phyloP scores from a whole-genome alignment of 1,140 invertebrate genomes.

The Drosophila insularis region DNA sequence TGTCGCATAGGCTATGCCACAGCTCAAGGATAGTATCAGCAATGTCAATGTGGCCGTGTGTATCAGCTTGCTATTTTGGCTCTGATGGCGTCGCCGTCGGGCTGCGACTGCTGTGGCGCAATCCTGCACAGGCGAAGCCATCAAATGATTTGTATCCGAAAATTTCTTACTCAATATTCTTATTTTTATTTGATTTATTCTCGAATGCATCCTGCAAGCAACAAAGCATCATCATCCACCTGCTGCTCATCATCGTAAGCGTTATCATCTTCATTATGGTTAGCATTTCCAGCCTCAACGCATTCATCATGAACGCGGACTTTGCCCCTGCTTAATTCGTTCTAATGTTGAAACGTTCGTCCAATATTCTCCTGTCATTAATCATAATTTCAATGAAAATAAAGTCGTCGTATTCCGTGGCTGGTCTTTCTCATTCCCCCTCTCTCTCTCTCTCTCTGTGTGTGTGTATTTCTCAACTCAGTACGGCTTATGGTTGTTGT shows the following conservation, averaged over 20 bases:
- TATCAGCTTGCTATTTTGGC: conserved; percentile 54
- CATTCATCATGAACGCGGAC: conserved; percentile 11
- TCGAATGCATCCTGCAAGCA: conserved; percentile 43
- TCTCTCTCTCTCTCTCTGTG: conserved; percentile 16
- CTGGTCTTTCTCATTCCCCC: conserved; percentile 22
- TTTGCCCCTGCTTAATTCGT: conserved; percentile 45
- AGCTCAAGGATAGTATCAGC: conserved; percentile 63
- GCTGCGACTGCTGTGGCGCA: conserved; percentile 38
- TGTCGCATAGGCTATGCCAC: conserved; percentile 66
- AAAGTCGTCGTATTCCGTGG: conserved; percentile 70
- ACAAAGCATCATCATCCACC: conserved; percentile 29
- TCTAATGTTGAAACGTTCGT: conserved; percentile 39
- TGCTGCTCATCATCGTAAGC: conserved; percentile 41
- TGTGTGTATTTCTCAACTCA: neutral
- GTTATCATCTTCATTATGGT: conserved; percentile 27
- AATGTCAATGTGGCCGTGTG: conserved; percentile 66
- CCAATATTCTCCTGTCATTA: conserved; percentile 60
- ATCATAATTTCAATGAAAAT: conserved; percentile 81
- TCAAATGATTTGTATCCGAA: conserved; percentile 36
- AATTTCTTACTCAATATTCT: neutral
- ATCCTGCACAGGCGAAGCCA: conserved; percentile 58
- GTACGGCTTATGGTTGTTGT: conserved; percentile 16
- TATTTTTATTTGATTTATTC: neutral
- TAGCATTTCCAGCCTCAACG: conserved; percentile 10
- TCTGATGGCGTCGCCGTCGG: conserved; percentile 54